Conservation (phyloP, 2,888 invertebrate species). For the Agrochola circellaris region DNA sequence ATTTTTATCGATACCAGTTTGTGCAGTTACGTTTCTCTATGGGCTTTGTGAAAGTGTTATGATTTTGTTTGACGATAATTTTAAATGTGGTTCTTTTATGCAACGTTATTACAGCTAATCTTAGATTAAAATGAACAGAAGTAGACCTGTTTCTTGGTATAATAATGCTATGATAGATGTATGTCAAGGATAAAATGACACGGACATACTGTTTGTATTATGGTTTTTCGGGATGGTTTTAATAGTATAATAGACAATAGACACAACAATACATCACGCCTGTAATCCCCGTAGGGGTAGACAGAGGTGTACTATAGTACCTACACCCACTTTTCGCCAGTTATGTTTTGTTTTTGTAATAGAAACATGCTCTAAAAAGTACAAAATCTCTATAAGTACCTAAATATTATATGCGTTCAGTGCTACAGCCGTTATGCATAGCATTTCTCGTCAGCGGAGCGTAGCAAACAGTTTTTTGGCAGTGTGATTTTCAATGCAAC, state of each 20-base stretch:
- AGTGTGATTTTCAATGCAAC: slow-evolving; percentile 18
- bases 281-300: not conserved
- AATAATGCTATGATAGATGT: not conserved
- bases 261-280: not conserved
- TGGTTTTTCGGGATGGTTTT: not conserved
- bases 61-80: not conserved
- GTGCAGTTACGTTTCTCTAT: slow-evolving; percentile 10
- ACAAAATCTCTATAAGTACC: not conserved
- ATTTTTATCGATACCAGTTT: slow-evolving; percentile 62
- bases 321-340: not conserved
- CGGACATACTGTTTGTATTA: not conserved
- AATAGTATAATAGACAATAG: not conserved
- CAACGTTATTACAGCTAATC: slow-evolving; percentile 28
- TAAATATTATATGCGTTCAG: not conserved
- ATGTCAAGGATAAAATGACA: slow-evolving; percentile 5
- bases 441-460: not conserved
- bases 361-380: no score
- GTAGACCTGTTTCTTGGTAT: not conserved
- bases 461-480: slow-evolving; percentile 22
- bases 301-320: not conserved
- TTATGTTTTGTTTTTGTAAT: not conserved
- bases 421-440: not conserved
- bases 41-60: slow-evolving; percentile 45
- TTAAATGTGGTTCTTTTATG: slow-evolving; percentile 16
- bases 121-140: slow-evolving; percentile 26